Base-by-base conservation (phyloP, 2,797 vertebrate genomes). In the Xyrichtys novacula region DNA sequence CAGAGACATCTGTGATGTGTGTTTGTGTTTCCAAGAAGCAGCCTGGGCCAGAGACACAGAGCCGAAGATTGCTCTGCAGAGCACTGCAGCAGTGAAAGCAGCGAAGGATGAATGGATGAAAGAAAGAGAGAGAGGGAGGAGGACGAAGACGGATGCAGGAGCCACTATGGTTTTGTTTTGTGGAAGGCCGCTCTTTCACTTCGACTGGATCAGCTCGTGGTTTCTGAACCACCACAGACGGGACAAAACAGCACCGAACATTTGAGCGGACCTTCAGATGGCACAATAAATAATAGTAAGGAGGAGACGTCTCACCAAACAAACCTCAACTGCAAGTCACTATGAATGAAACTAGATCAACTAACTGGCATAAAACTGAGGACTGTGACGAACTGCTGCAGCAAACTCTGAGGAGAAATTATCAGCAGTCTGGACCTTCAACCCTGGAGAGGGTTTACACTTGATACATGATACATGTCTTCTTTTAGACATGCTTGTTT, bases 11-110 rank as follows among this genome's bases (percentile, higher is more conserved):
- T 1, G 32, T 15, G 28, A 25, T 47, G 5, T 60, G 47, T 40
- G 50, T 65, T 9, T 65, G 22, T 0, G 29, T 22, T n/a, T 61
- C 7, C 59, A 3, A 19, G 6, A 3, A 43, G 43, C 43, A 44
- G 61, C 49, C 44, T 20, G 9, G 32, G 28, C 39, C 49, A 26
- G 40, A 77, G 6, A 50, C 57, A 39, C 46, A 59, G 34, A 64
- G 40, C 6, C 29, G 26, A 23, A 22, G 58, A 46, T 46, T 26
- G 36, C 73, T 57, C 71, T 76, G 56, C 78, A 55, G 39, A 56
- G 28, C 43, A 46, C 55, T 64, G 60, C 58, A 50, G 67, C 54
- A 50, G 54, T 39, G 12, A 25, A 44, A 72, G 57, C 57, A 65
- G 58, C 19, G 14, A 34, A 34, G 9, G 58, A 46, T 29, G 26